Conservation (phyloP, 1,140 invertebrate species). For the Chionoecetes opilio region DNA sequence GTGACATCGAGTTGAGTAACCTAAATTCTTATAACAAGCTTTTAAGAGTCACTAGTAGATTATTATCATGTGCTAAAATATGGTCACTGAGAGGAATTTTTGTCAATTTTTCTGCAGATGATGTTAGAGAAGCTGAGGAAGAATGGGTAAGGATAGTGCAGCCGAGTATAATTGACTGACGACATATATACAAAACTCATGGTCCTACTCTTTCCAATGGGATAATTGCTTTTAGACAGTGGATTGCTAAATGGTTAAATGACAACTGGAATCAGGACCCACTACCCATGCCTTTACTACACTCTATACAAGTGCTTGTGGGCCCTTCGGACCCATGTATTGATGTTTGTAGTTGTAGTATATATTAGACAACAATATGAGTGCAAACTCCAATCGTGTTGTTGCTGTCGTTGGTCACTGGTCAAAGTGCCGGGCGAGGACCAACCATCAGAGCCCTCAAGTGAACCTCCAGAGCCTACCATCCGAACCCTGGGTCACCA, state of each 20-base stretch:
- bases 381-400: too few species aligned
- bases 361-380: too few species aligned
- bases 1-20: not conserved
- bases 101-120: not conserved
- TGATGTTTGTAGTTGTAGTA: too few species aligned
- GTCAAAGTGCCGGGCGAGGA: too few species aligned
- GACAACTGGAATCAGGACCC: not conserved
- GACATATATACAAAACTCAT: not conserved
- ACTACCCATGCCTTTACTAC: not conserved
- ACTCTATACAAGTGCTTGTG: constrained; percentile 8
- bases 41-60: not conserved
- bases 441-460: too few species aligned
- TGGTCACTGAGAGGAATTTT: not conserved
- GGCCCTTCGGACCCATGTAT: too few species aligned
- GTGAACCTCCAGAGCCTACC: too few species aligned
- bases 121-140: not conserved
- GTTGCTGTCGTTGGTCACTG: too few species aligned
- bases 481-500: too few species aligned
- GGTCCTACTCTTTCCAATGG: not conserved
- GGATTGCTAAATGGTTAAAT: constrained; percentile 35
- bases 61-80: not conserved
- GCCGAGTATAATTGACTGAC: not conserved
- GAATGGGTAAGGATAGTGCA: not conserved
- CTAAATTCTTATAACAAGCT: not conserved
- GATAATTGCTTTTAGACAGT: not conserved